Conservation (phyloP, 2,888 invertebrate genomes). For the Heteromyza rotundicornis region DNA sequence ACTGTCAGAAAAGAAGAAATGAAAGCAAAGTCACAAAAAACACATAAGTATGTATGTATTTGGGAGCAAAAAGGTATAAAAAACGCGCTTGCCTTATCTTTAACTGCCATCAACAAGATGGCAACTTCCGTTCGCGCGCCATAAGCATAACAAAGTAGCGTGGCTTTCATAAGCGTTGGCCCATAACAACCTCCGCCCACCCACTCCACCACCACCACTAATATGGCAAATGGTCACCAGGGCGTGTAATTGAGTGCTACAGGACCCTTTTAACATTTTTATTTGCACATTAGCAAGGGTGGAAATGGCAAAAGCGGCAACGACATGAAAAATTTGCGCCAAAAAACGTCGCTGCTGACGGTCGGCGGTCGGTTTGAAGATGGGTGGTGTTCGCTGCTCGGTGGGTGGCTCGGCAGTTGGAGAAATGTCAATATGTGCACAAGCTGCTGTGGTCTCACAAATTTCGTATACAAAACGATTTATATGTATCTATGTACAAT, state of each 20-base stretch:
- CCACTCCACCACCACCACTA: slow-evolving; percentile 26
- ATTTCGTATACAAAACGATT: not conserved
- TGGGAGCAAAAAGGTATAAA: slow-evolving; percentile 34
- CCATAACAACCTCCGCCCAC: slow-evolving; percentile 10
- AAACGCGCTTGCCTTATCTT: slow-evolving; percentile 52
- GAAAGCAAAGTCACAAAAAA: slow-evolving; percentile 31
- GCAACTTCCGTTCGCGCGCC: slow-evolving; percentile 63
- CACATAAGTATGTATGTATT: slow-evolving; percentile 7
- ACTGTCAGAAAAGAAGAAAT: not conserved
- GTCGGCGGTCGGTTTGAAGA: not conserved
- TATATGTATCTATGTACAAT: too few relatives aligned
- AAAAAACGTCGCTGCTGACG: slow-evolving; percentile 45
- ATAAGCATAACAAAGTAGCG: slow-evolving; percentile 47
- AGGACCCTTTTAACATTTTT: slow-evolving; percentile 64
- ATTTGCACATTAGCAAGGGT: slow-evolving; percentile 63
- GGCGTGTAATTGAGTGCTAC: slow-evolving; percentile 64
- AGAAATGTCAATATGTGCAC: slow-evolving; percentile 21
- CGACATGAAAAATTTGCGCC: slow-evolving; percentile 44
- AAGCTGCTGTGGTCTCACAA: not conserved
- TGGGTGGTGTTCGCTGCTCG: slow-evolving; percentile 14
- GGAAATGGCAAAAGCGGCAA: slow-evolving; percentile 42
- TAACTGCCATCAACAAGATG: slow-evolving; percentile 63
- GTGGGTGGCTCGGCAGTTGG: not conserved
- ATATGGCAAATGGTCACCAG: slow-evolving; percentile 57
- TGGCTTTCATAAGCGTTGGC: not conserved